Evolutionary conservation across 2,888 invertebrate species (phyloP), one percentile per base, ranked within the genome.

Genomic region (Campaea margaritaria): DNA sequence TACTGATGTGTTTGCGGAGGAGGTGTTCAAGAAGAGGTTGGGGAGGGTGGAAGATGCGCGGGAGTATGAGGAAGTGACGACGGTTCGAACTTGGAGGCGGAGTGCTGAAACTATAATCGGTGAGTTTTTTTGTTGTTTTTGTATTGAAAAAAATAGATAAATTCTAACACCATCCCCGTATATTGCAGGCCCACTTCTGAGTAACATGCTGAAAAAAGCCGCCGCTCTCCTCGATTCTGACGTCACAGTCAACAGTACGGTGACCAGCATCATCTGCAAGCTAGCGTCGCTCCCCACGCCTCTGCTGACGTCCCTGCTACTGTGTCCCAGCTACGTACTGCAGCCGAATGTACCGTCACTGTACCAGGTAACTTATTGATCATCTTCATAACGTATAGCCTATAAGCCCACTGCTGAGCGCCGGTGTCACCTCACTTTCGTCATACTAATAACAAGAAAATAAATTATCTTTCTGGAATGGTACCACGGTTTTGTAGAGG

Each of bases 301-400:
- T 7, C 89, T 99, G 54, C 93, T 99, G 51, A 95, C 97, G 67
- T 96, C 98, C 2, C 95, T 98, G 81, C 93, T 99, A 45, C 93
- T 99, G 64, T 97, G 97, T 76, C 96, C 97, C 62, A 83, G 94
- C 95, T 78, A 80, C 72, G 96, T 97, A 70, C 95, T 98, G 78
- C 97, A 98, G 82, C 98, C 98, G 0, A 96, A 96, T 78, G 96
- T 98, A 80, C 96, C 97, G 81, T 98, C 97, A 3, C 93, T 99
- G 66, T 96, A 96, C 85, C 98, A 98, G 95, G 98, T 97, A 81
- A 83, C 21, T 21, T 31, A 9, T 31, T 31, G 1, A 31, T n/a
- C n/a, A n/a, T n/a, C 21, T 21, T 21, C 21, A 2, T 21, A 21
- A 2, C 21, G n/a, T n/a, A n/a, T n/a, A n/a, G n/a, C n/a, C n/a